Evolutionary conservation across 2,888 invertebrate genomes (phyloP), one percentile per base, ranked within the genome.

Genomic region (Mamestra brassicae): DNA sequence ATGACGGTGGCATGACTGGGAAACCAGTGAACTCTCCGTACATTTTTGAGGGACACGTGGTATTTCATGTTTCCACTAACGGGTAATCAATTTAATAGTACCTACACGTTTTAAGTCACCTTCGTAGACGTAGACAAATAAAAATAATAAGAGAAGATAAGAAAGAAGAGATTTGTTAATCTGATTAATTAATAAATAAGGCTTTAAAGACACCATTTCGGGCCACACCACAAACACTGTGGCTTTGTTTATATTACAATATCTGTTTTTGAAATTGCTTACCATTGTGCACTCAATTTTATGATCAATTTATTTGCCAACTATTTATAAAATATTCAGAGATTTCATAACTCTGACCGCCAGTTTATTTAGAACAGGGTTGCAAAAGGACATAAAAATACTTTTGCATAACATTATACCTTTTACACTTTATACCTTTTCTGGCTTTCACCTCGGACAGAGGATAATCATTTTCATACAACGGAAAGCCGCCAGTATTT

Each of bases 281-380:
- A 55, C 17, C 13, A 4, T 15, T 58, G 1, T 11, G 45, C 3
- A 34, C 34, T 17, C 11, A 45, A 8, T 17, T 63, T 63, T 17
- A n/a, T 42, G 5, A n/a, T 13, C 13, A 17, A n/a, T 61, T 61
- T 38, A 26, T 38, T 8, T 4, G 38, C 38, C 6, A 38, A 26
- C 5, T 38, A 6, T 57, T 47, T 54, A 54, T 6, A 11, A 34
- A n/a, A 63, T 10, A 42, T 52, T 68, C n/a, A 3, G 17, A 71
- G 2, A 11, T 11, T 15, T 11, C 0, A 57, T 62, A 50, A 65
- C 62, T 62, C 45, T 66, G 57, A 72, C 63, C 73, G 50, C 6
- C 72, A 58, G 66, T 79, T 54, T 63, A 54, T 38, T 62, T n/a
- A 15, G 45, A 6, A 17, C 11, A 77, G 77, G 79, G 77, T 61